phyloP scores from a whole-genome alignment of 2,797 vertebrate genomes.

The Lacerta viridis region DNA sequence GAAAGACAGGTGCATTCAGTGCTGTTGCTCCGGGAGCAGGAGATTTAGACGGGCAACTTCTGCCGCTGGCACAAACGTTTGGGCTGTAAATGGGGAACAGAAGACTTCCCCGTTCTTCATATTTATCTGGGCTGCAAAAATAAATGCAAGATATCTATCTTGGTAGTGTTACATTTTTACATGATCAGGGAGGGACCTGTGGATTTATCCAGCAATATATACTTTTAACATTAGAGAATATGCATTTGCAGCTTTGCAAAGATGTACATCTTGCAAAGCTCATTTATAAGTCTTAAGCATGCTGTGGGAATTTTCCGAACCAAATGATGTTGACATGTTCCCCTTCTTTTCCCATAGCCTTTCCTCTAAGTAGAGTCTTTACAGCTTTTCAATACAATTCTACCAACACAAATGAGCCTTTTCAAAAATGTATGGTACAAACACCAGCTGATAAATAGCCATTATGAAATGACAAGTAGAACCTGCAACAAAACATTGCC shows the following conservation, averaged over 20 bases:
- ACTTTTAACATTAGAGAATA: no score
- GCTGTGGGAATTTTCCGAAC: slow-evolving; percentile 12
- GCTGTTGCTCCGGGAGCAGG: neutral
- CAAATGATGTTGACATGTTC: neutral
- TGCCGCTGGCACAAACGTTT: neutral
- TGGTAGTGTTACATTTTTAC: neutral
- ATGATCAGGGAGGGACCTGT: neutral
- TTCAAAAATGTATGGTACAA: slow-evolving; percentile 26
- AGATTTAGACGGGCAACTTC: neutral
- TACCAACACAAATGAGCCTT: slow-evolving; percentile 26
- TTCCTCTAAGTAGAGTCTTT: slow-evolving; percentile 29
- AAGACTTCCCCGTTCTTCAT: neutral
- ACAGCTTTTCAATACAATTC: slow-evolving; percentile 39
- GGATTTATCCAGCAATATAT: neutral
- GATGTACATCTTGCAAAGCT: neutral
- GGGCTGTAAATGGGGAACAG: neutral
- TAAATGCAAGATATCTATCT: neutral
- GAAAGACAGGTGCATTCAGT: neutral
- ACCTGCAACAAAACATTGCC: neutral
- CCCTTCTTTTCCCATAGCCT: slow-evolving; percentile 16
- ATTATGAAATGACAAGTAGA: slow-evolving; percentile 12
- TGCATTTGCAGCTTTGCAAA: neutral
- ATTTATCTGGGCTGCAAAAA: neutral
- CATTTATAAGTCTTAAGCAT: slow-evolving; percentile 10
- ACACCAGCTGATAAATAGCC: slow-evolving; percentile 15